phyloP scores from a whole-genome alignment of 1,140 invertebrate species.

The Macrosteles quadrilineatus region DNA sequence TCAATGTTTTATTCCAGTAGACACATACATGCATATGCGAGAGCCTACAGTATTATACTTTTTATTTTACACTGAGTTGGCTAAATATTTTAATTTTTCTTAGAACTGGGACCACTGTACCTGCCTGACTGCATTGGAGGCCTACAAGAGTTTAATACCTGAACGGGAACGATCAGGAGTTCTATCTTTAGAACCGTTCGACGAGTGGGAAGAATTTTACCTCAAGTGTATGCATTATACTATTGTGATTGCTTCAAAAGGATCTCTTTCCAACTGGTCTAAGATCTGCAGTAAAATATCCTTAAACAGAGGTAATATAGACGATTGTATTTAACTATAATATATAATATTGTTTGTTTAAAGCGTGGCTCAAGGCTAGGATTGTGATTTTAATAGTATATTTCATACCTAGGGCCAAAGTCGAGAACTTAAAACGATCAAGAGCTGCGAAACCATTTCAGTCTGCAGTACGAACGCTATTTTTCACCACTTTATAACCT shows the following conservation, averaged over 20 bases:
- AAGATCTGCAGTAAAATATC: background rate
- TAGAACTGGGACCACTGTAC: slow-evolving; percentile 53
- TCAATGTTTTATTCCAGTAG: too few relatives aligned
- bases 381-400: too few relatives aligned
- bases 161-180: slow-evolving; percentile 48
- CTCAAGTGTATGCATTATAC: slow-evolving; percentile 58
- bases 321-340: background rate
- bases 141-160: slow-evolving; percentile 47
- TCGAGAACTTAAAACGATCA: too few relatives aligned
- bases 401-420: too few relatives aligned
- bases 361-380: too few relatives aligned
- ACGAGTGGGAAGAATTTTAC: slow-evolving; percentile 59
- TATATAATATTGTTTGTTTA: too few relatives aligned
- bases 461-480: too few relatives aligned
- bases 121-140: slow-evolving; percentile 51
- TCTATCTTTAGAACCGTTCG: slow-evolving; percentile 55
- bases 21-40: too few relatives aligned
- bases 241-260: slow-evolving; percentile 44
- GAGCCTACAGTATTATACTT: too few relatives aligned
- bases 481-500: too few relatives aligned
- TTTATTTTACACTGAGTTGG: background rate
- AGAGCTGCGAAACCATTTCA: too few relatives aligned
- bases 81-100: slow-evolving; percentile 34
- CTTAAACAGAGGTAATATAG: background rate
- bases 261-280: slow-evolving; percentile 12